phyloP scores from a whole-genome alignment of 2,797 vertebrate genomes.

The Gastrophryne carolinensis region DNA sequence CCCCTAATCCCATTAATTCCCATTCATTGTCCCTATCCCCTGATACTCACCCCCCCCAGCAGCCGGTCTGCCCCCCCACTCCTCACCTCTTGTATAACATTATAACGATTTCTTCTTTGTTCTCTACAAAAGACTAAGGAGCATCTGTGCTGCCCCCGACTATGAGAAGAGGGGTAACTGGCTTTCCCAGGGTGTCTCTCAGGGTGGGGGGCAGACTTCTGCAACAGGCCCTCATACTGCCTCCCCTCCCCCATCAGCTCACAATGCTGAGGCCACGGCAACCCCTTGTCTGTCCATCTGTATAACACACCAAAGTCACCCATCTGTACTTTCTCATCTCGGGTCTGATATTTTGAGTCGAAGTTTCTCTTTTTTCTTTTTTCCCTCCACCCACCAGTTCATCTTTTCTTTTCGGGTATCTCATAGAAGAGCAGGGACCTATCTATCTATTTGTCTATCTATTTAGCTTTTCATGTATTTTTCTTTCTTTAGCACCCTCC shows the following conservation, averaged over 20 bases:
- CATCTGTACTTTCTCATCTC: too few species aligned
- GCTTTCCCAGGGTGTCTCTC: conserved; percentile 23
- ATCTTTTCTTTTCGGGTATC: background rate
- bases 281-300: too few species aligned
- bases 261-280: too few species aligned
- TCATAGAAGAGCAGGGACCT: too few species aligned
- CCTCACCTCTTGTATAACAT: conserved; percentile 2
- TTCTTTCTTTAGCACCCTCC: too few species aligned
- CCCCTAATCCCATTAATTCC: background rate
- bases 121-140: background rate
- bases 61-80: background rate
- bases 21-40: background rate
- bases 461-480: too few species aligned
- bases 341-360: too few species aligned
- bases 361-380: background rate
- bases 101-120: conserved; percentile 37
- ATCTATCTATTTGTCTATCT: too few species aligned
- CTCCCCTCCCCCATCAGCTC: too few species aligned
- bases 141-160: conserved; percentile 24
- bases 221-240: background rate
- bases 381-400: background rate
- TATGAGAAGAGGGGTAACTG: background rate
- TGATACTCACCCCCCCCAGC: background rate
- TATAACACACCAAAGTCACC: too few species aligned
- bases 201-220: background rate